Evolutionary conservation across 2,113 vertebrate species (phyloP).

Genomic region (Phaethornis superciliosus): DNA sequence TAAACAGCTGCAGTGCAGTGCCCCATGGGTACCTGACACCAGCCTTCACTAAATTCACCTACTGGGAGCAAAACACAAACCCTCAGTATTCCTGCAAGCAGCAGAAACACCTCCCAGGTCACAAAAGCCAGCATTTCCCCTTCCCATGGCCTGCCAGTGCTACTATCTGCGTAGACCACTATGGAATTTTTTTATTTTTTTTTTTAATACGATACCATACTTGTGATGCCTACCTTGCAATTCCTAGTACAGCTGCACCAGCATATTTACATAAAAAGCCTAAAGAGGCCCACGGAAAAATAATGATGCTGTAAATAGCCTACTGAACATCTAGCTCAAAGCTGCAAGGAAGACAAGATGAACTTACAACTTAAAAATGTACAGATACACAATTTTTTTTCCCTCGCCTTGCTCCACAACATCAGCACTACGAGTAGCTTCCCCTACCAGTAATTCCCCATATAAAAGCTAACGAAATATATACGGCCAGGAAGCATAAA

Average conservation of each 20-base stretch:
- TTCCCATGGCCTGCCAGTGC: not conserved
- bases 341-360: not conserved
- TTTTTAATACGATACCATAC: not conserved
- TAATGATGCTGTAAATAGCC: not conserved
- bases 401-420: not conserved
- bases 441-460: not conserved
- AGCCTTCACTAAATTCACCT: rapidly evolving
- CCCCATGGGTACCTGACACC: not conserved
- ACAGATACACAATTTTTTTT: rapidly evolving
- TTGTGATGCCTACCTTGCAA: not conserved
- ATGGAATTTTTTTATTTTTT: not conserved
- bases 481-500: not conserved
- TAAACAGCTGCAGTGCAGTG: not conserved
- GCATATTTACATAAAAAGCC: not conserved
- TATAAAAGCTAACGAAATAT: not conserved
- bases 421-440: rapidly evolving
- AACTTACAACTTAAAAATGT: not conserved
- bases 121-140: not conserved
- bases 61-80: not conserved
- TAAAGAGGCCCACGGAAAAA: not conserved
- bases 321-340: not conserved
- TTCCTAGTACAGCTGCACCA: not conserved
- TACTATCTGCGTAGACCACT: not conserved
- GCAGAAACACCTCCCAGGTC: not conserved
- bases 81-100: not conserved